These are phyloP conservation scores for Daphoenositta chrysoptera DNA, from an alignment of 2,113 vertebrate genomes.

Conservation along the genomic window DNA sequence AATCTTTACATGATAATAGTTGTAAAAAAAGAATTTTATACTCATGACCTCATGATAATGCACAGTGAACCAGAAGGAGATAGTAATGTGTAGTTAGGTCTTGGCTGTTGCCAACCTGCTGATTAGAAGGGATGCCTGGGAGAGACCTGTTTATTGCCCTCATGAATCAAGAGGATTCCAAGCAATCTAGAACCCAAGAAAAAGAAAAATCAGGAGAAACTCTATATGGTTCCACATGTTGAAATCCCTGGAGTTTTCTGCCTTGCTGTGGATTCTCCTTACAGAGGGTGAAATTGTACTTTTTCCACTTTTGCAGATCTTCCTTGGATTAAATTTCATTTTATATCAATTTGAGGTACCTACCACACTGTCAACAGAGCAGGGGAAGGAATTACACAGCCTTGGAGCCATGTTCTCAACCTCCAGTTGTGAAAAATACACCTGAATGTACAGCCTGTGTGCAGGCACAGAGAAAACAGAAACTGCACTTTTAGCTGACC, in stretches of 20 bases:
- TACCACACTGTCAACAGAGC: neutral
- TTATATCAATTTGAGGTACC: neutral
- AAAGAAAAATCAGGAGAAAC: neutral
- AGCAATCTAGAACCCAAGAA: neutral
- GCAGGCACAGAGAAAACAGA: neutral
- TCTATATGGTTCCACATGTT: neutral
- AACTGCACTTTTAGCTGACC: neutral
- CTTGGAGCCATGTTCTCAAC: neutral
- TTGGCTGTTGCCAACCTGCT: neutral
- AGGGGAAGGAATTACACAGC: neutral
- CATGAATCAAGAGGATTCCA: neutral
- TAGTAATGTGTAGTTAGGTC: neutral
- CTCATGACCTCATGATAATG: neutral
- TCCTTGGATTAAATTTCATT: neutral
- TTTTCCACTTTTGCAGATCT: neutral
- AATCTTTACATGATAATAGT: neutral
- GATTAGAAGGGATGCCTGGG: neutral
- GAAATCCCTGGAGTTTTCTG: neutral
- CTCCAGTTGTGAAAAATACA: neutral
- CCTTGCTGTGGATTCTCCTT: neutral
- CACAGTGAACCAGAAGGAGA: fast-evolving
- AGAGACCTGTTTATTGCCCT: neutral
- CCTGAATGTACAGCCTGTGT: fast-evolving
- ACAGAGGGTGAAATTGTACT: fast-evolving
- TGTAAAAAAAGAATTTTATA: neutral